These are phyloP conservation scores for Neolamprologus longior DNA, from an alignment of 2,113 vertebrate genomes.

Conservation along the genomic window DNA sequence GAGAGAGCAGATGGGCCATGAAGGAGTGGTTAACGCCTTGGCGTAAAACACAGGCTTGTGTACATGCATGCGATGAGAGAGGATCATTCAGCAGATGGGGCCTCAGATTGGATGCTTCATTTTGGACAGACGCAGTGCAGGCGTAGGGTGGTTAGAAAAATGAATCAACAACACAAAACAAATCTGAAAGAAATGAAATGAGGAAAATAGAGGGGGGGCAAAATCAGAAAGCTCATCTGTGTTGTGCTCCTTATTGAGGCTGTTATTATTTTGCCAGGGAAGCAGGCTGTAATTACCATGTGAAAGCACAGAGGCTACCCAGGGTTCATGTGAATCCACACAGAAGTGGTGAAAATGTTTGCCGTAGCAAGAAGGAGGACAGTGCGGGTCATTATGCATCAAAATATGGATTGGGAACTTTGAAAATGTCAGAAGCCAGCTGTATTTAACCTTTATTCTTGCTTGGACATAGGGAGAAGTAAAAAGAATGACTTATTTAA, in stretches of 20 bases:
- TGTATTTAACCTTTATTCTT: conserved; percentile 28
- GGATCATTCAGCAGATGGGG: conserved; percentile 66
- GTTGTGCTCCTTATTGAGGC: conserved; percentile 49
- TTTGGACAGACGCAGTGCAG: conserved; percentile 55
- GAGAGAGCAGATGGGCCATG: conserved; percentile 66
- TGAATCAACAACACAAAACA: conserved; percentile 61
- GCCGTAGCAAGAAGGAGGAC: conserved; percentile 22
- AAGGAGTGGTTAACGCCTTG: conserved; percentile 63
- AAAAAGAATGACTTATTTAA: not conserved
- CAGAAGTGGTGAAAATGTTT: conserved; percentile 21
- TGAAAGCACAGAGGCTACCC: conserved; percentile 32
- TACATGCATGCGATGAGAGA: conserved; percentile 51
- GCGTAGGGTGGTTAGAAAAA: conserved; percentile 47
- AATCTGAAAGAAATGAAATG: conserved; percentile 42
- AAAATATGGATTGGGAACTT: conserved; percentile 33
- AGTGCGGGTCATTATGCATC: not conserved
- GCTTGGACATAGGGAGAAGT: not conserved
- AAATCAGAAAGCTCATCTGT: conserved; percentile 57
- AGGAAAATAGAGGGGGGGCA: not conserved
- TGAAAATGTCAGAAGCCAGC: conserved; percentile 51
- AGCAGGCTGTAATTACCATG: conserved; percentile 62
- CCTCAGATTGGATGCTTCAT: conserved; percentile 60
- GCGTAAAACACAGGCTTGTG: conserved; percentile 51
- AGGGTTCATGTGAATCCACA: conserved; percentile 18
- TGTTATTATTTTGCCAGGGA: conserved; percentile 58